These are phyloP conservation scores for Poeciliopsis prolifica DNA, from an alignment of 2,113 vertebrate genomes.

Conservation along the genomic window DNA sequence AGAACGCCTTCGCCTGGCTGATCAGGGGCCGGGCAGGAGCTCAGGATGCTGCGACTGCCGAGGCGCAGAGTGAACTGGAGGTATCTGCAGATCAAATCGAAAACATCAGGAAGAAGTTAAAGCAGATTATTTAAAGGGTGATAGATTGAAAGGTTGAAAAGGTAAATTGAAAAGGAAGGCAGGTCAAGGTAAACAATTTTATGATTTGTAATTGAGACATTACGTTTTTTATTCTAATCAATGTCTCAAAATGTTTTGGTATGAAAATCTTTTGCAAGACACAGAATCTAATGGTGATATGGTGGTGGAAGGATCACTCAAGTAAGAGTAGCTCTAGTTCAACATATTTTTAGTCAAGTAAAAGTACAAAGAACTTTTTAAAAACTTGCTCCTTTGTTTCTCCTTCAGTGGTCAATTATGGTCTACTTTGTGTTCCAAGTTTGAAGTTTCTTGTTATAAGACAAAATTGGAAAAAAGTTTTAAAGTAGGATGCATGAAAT, in stretches of 20 bases:
- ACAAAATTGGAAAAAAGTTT: not conserved
- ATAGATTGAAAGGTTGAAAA: conserved; percentile 14
- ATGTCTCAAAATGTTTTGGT: not conserved
- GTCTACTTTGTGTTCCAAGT: not conserved
- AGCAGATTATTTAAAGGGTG: not conserved
- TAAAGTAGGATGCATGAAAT: conserved; percentile 49
- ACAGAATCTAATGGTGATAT: too few relatives aligned
- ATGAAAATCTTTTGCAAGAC: not conserved
- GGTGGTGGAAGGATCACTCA: too few relatives aligned
- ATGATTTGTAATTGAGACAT: conserved; percentile 9
- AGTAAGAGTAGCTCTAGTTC: too few relatives aligned
- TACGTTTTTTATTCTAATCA: not conserved
- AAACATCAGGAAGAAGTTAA: not conserved
- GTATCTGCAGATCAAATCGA: conserved; percentile 79
- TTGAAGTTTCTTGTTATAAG: not conserved
- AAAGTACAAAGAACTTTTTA: too few relatives aligned
- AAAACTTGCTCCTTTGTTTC: not conserved
- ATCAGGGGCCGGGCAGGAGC: conserved; percentile 94
- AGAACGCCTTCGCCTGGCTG: conserved; percentile 95
- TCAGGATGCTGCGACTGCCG: conserved; percentile 93
- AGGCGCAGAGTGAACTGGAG: conserved; percentile 94
- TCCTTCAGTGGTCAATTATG: not conserved
- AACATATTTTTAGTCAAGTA: too few relatives aligned
- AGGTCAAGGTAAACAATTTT: not conserved
- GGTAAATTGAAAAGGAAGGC: conserved; percentile 15